phyloP scores from a whole-genome alignment of 2,797 vertebrate genomes.

The Podargus strigoides region DNA sequence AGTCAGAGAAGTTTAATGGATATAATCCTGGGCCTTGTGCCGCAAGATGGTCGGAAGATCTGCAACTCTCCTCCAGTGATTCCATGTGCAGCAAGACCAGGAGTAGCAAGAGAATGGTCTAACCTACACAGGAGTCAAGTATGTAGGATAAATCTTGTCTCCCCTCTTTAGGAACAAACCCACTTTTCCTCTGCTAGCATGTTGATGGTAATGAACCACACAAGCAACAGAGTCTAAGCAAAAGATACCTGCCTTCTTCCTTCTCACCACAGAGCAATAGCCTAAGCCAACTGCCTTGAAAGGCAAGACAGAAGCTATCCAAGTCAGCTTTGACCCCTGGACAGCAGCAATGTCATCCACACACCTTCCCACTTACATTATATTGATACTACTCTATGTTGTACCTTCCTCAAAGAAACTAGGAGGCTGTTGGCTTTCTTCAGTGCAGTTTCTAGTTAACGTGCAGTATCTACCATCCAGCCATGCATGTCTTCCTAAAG shows the following conservation, averaged over 20 bases:
- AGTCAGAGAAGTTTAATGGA: slow-evolving; percentile 49
- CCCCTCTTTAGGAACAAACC: not conserved
- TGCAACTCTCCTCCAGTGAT: not conserved
- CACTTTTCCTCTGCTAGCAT: not conserved
- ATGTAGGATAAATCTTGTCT: not conserved
- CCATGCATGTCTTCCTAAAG: not conserved
- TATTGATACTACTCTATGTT: not conserved
- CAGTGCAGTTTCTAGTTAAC: not conserved
- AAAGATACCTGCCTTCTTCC: not conserved
- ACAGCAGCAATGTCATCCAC: slow-evolving; percentile 32
- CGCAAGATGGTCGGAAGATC: not conserved
- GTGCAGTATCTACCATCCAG: not conserved
- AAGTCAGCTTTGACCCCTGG: not conserved
- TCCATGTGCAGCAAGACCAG: not conserved
- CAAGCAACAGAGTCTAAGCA: not conserved
- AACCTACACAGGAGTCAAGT: not conserved
- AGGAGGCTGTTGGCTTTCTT: not conserved
- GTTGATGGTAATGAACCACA: not conserved
- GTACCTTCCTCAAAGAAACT: not conserved
- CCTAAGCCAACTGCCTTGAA: not conserved
- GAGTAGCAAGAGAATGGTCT: not conserved
- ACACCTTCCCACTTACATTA: not conserved
- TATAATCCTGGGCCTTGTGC: slow-evolving; percentile 6
- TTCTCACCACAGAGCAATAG: not conserved
- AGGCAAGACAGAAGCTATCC: not conserved